Evolutionary conservation across 2,113 vertebrate genomes (phyloP).

Genomic region (Argyrosomus japonicus): DNA sequence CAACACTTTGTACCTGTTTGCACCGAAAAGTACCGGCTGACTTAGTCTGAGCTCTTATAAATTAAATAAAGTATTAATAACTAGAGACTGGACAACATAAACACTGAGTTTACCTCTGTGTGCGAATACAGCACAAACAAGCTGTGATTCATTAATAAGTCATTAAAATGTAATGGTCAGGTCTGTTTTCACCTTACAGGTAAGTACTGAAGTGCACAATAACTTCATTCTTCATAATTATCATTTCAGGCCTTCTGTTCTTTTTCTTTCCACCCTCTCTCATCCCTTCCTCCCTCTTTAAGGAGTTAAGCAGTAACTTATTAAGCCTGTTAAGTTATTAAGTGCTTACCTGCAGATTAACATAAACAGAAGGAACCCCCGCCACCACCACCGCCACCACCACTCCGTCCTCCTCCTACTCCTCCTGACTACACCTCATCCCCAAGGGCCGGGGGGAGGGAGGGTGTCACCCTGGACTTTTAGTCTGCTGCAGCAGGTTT

Average conservation of each 20-base stretch:
- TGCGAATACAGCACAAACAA: not conserved
- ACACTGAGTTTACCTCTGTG: not conserved
- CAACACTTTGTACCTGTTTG: not conserved
- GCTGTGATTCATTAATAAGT: not conserved
- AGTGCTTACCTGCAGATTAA: conserved; percentile 62
- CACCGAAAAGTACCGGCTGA: not conserved
- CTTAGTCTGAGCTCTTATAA: not conserved
- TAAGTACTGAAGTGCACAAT: not conserved
- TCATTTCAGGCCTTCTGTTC: not conserved
- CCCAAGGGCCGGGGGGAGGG: no score
- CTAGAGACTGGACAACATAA: not conserved
- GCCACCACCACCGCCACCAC: no score
- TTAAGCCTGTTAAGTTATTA: conserved; percentile 61
- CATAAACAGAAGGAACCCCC: not conserved
- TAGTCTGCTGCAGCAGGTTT: no score
- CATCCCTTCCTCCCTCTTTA: not conserved
- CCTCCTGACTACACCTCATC: not conserved
- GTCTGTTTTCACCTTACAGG: not conserved
- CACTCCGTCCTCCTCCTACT: no score
- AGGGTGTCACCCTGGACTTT: no score
- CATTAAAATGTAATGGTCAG: no score
- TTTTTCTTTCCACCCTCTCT: not conserved
- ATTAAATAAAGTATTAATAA: not conserved
- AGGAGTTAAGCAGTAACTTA: conserved; percentile 13
- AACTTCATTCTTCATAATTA: not conserved